phyloP scores from a whole-genome alignment of 2,113 vertebrate genomes.

The Helogale parvula region DNA sequence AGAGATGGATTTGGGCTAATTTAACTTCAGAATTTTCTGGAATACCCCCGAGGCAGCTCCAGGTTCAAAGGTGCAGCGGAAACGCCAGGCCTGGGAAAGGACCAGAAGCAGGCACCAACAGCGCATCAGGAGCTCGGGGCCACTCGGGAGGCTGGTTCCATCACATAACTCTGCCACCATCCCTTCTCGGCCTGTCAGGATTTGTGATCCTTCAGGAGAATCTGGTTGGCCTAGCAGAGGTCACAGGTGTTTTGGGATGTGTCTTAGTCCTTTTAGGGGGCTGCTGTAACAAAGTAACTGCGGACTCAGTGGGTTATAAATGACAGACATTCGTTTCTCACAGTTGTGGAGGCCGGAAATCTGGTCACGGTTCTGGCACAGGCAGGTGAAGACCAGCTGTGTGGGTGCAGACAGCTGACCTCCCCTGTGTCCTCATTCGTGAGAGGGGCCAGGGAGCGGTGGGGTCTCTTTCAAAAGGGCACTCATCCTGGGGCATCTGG shows the following conservation, averaged over 20 bases:
- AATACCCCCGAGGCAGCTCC: not conserved
- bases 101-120: not conserved
- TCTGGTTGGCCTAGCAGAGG: not conserved
- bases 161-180: not conserved
- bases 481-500: no score
- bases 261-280: not conserved
- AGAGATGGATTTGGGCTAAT: not conserved
- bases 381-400: not conserved
- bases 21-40: not conserved
- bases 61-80: no score
- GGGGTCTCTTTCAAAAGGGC: not conserved
- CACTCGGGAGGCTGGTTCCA: not conserved
- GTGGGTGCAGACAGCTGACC: not conserved
- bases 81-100: not conserved
- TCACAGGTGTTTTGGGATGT: not conserved
- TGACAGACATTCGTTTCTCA: not conserved
- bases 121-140: not conserved
- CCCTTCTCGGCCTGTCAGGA: not conserved
- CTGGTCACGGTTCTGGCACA: no score
- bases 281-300: not conserved
- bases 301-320: not conserved
- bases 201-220: not conserved
- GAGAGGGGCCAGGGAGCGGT: not conserved
- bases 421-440: not conserved
- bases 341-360: not conserved